A percentile compares a stretch with the other conserved stretches of the same genome.
phyloP scores from a whole-genome alignment of 2,113 vertebrate genomes.

The Lycocorax pyrrhopterus region DNA sequence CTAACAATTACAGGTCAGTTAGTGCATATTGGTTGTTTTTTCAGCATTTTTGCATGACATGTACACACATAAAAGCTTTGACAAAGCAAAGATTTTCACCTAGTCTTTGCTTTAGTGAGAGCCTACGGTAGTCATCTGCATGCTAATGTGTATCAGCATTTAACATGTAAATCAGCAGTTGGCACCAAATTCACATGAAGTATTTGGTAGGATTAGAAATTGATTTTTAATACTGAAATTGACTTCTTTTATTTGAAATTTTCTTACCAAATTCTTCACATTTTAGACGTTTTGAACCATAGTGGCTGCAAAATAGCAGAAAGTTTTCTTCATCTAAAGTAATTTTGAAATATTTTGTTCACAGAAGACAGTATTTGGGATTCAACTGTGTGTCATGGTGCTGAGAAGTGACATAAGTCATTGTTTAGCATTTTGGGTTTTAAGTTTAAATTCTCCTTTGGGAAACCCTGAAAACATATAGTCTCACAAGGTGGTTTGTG shows the following conservation, averaged over 20 bases:
- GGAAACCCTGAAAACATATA: background rate
- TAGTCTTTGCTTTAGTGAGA: background rate
- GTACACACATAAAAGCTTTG: background rate
- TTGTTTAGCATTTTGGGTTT: background rate
- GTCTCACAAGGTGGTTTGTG: background rate
- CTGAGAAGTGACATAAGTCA: background rate
- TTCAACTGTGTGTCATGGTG: accelerated
- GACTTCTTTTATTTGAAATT: background rate
- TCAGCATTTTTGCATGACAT: constrained; percentile 22
- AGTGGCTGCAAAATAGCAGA: background rate
- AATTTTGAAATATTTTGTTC: background rate
- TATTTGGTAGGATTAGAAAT: background rate
- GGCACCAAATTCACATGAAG: background rate
- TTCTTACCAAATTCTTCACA: background rate
- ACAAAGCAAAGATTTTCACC: background rate
- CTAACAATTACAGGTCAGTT: background rate
- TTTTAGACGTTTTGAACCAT: background rate
- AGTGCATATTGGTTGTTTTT: constrained; percentile 1
- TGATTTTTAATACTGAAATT: background rate
- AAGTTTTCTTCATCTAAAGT: background rate
- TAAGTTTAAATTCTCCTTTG: background rate
- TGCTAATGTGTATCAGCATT: background rate
- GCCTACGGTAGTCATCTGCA: background rate
- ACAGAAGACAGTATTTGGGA: background rate
- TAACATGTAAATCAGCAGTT: background rate